Evolutionary conservation across 1,140 invertebrate genomes (phyloP), one percentile per base, ranked within the genome.

Genomic region (Ips nitidus): DNA sequence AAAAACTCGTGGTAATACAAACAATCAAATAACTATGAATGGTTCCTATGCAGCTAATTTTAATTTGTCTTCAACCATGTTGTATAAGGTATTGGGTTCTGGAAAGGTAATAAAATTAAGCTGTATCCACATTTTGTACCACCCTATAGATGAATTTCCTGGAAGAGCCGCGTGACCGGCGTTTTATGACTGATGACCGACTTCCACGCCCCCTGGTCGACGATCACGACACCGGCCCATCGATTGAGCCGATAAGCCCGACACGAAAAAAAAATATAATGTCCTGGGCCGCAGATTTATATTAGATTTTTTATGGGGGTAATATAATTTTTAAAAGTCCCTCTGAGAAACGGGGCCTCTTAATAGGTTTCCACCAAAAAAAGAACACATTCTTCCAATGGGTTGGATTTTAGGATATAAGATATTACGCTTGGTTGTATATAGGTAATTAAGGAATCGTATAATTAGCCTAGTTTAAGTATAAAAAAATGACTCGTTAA

Each of bases 101-200:
- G 22, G 22, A 22, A 22, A 22, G 22, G 22, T 22, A 22, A 22
- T 22, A 22, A 22, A 22, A 22, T 22, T 22, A 22, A 22, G 22
- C 22, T 22, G 22, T 50, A 50, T 50, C 45, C 45, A 50, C 6
- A 6, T 50, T 55, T 55, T 42, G 57, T 41, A 7, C 36, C 57
- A 66, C 63, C 39, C 64, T 71, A 52, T 71, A 66, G 57, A 43
- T 53, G 59, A 71, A 64, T 71, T 68, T 71, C 65, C 65, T 59
- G 68, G 69, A 74, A 72, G 69, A 72, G 68, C 72, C 71, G 64
- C 70, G 74, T 71, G 70, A 76, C 57, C 75, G 64, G 62, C 61
- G 69, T 68, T 69, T 78, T 77, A 78, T 78, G 77, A 78, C 77
- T 78, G 77, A 78, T 78, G 77, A 77, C 77, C 75, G 75, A 72